Conservation (phyloP, 1,140 invertebrate species). For the Dendroctonus valens region DNA sequence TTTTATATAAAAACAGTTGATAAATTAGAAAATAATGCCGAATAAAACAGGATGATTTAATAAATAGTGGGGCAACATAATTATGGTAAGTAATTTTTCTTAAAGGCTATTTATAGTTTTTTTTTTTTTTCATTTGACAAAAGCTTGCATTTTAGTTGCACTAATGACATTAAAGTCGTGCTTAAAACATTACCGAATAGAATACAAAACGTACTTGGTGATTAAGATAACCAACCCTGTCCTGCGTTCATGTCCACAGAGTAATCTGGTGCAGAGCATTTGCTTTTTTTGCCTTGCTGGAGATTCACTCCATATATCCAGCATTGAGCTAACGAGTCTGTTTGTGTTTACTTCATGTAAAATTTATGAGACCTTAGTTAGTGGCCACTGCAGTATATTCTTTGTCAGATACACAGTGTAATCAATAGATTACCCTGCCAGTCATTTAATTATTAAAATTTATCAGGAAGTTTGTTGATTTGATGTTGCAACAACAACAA, state of each 20-base stretch:
- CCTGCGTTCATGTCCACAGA: conserved; percentile 1
- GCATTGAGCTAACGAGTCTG: conserved; percentile 27
- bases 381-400: conserved; percentile 24
- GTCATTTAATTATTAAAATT: conserved; percentile 11
- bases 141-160: no score
- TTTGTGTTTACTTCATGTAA: conserved; percentile 32
- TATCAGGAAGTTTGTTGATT: neutral
- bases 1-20: no score
- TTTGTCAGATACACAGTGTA: conserved; percentile 13
- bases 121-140: no score
- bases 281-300: conserved; percentile 5
- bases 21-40: no score
- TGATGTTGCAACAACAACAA: no score
- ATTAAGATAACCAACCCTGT: neutral
- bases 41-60: no score
- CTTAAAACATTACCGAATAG: no score
- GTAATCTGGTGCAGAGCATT: conserved; percentile 5
- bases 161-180: no score
- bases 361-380: conserved; percentile 31
- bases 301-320: conserved; percentile 21
- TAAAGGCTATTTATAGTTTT: no score
- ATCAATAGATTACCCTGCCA: conserved; percentile 19
- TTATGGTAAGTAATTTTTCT: no score
- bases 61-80: no score
- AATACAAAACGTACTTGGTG: no score